Conservation (phyloP, 2,888 invertebrate species). For the Ischnus inquisitorius region DNA sequence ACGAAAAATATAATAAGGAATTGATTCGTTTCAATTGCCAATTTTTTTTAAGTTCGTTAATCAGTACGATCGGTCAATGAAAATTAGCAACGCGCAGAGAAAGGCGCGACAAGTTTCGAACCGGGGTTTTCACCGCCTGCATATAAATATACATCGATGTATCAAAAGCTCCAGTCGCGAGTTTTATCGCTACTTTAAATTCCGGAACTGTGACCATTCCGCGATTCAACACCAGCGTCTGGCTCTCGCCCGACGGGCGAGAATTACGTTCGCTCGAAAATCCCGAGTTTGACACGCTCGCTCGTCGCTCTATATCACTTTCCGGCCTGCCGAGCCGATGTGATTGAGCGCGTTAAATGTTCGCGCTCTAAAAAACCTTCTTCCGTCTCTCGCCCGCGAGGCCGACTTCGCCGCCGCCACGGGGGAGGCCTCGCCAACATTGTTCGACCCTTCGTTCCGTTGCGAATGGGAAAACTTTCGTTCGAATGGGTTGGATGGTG, state of each 20-base stretch:
- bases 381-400: slow-evolving; percentile 20
- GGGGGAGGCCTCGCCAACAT: slow-evolving; percentile 26
- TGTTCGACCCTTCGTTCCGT: slow-evolving; percentile 51
- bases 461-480: slow-evolving; percentile 62
- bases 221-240: neutral
- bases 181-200: slow-evolving; percentile 17
- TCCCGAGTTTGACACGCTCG: slow-evolving; percentile 27
- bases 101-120: neutral
- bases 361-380: slow-evolving; percentile 20
- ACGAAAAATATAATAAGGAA: no score
- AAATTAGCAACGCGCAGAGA: neutral
- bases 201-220: slow-evolving; percentile 2
- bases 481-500: slow-evolving; percentile 26
- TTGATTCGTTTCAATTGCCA: no score
- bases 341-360: slow-evolving; percentile 58
- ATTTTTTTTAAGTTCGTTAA: no score
- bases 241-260: neutral
- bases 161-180: neutral
- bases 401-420: slow-evolving; percentile 10
- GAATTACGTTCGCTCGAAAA: slow-evolving; percentile 3
- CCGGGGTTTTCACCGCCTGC: neutral
- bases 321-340: slow-evolving; percentile 15
- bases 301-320: slow-evolving; percentile 31
- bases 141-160: neutral
- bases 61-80: no score